A percentile compares a stretch with the other conserved stretches of the same genome.
Evolutionary conservation across 2,797 vertebrate genomes (phyloP).

Genomic region (Ctenosaura bakeri): DNA sequence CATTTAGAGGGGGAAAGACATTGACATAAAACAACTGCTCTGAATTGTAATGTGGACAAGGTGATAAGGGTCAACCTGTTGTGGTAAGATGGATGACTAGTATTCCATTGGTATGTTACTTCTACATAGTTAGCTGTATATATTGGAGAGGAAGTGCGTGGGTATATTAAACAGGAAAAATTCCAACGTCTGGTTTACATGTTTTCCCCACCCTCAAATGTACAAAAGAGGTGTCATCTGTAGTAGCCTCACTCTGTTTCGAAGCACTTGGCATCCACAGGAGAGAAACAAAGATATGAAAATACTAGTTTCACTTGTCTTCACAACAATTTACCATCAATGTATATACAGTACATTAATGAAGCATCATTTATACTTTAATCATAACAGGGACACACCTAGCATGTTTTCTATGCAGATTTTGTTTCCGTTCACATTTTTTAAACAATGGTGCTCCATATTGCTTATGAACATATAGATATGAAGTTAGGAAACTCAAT

Average conservation of each 20-base stretch:
- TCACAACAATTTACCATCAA: slow-evolving; percentile 93
- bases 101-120: slow-evolving; percentile 73
- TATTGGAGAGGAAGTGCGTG: slow-evolving; percentile 71
- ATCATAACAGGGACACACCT: slow-evolving; percentile 94
- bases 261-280: slow-evolving; percentile 95
- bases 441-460: slow-evolving; percentile 99
- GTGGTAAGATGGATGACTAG: slow-evolving; percentile 75
- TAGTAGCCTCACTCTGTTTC: slow-evolving; percentile 77
- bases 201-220: slow-evolving; percentile 76
- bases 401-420: slow-evolving; percentile 89
- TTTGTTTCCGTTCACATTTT: slow-evolving; percentile 91
- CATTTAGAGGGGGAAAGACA: slow-evolving; percentile 78
- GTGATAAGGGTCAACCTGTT: slow-evolving; percentile 68
- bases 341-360: slow-evolving; percentile 94
- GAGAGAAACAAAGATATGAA: slow-evolving; percentile 90
- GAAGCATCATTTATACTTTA: slow-evolving; percentile 95
- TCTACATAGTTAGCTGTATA: slow-evolving; percentile 76
- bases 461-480: slow-evolving; percentile 99
- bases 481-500: slow-evolving; percentile 92
- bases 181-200: slow-evolving; percentile 72
- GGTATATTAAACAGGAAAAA: slow-evolving; percentile 74
- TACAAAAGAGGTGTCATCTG: slow-evolving; percentile 81
- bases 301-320: slow-evolving; percentile 88
- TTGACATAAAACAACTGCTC: slow-evolving; percentile 80
- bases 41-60: slow-evolving; percentile 76